Evolutionary conservation across 1,140 invertebrate genomes (phyloP).

Genomic region (Aleiodes sp.): DNA sequence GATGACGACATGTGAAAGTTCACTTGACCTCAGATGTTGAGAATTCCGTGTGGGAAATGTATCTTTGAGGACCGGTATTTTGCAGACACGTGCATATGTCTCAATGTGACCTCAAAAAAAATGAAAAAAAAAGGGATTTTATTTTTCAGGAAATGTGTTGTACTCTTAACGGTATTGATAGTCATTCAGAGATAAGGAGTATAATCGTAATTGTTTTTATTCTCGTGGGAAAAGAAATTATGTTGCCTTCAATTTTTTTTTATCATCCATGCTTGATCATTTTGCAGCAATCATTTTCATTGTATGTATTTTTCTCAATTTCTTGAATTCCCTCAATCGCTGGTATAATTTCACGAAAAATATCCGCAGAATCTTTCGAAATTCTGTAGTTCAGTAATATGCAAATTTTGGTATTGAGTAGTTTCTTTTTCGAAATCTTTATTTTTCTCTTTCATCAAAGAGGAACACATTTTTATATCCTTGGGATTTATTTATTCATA

Average conservation of each 20-base stretch:
- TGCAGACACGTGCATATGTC: slow-evolving; percentile 21
- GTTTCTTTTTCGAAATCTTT: no score
- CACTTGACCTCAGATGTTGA: slow-evolving; percentile 14
- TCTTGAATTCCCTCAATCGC: no score
- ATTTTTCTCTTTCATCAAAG: no score
- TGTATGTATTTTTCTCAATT: no score
- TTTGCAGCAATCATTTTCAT: no score
- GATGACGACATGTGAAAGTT: slow-evolving; percentile 17
- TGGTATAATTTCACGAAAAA: no score
- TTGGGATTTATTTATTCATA: not conserved
- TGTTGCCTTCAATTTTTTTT: not conserved
- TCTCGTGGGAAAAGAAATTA: not conserved
- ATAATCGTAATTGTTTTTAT: not conserved
- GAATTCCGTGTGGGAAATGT: not conserved
- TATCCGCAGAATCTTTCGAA: no score
- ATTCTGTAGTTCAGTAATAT: no score
- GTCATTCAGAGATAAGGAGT: not conserved
- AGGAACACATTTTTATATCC: not conserved
- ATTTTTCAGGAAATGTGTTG: not conserved
- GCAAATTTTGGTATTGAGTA: slow-evolving; percentile 4
- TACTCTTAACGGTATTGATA: slow-evolving; percentile 1
- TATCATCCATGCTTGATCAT: no score
- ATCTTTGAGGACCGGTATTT: slow-evolving; percentile 21
- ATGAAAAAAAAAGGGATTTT: not conserved
- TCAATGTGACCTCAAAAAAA: slow-evolving; percentile 2